Percentiles rank a stretch among this genome's conserved stretches.
phyloP scores from a whole-genome alignment of 2,113 vertebrate genomes.

The Spea bombifrons region DNA sequence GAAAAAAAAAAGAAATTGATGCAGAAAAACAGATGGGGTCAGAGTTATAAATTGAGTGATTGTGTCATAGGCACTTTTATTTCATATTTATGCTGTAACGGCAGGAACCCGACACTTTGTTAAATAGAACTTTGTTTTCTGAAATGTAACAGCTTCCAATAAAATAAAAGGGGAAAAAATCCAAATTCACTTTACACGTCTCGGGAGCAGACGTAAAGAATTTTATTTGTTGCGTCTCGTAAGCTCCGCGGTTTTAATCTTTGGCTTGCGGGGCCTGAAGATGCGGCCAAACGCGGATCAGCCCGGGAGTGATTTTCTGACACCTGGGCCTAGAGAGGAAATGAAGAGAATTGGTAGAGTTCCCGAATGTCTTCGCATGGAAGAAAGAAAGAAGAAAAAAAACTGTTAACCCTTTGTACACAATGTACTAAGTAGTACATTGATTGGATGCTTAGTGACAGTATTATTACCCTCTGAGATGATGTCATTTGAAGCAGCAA shows the following conservation, averaged over 20 bases:
- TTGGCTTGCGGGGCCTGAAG: constrained; percentile 10
- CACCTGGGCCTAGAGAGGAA: constrained; percentile 27
- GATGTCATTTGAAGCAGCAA: too few relatives aligned
- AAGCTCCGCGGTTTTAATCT: constrained; percentile 44
- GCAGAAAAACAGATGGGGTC: neutral
- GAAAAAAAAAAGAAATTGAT: neutral
- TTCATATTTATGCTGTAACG: constrained; percentile 55
- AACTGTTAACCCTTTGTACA: too few relatives aligned
- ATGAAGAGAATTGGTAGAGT: constrained; percentile 30
- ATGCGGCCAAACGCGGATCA: constrained; percentile 14
- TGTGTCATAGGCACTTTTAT: neutral
- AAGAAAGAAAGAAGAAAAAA: too few relatives aligned
- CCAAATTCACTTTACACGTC: constrained; percentile 43
- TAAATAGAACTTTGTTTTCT: constrained; percentile 64
- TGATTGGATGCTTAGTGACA: too few relatives aligned
- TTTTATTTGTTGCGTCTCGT: constrained; percentile 45
- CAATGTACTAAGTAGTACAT: too few relatives aligned
- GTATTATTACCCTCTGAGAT: too few relatives aligned
- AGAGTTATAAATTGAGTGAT: too few relatives aligned
- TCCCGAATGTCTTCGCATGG: constrained; percentile 26
- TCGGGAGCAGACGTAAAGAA: constrained; percentile 31
- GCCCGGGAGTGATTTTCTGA: constrained; percentile 15
- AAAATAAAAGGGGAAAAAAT: constrained; percentile 22
- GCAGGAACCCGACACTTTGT: constrained; percentile 55
- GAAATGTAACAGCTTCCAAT: constrained; percentile 60